Evolutionary conservation across 2,797 vertebrate genomes (phyloP).

Genomic region (Pelodytes ibericus): DNA sequence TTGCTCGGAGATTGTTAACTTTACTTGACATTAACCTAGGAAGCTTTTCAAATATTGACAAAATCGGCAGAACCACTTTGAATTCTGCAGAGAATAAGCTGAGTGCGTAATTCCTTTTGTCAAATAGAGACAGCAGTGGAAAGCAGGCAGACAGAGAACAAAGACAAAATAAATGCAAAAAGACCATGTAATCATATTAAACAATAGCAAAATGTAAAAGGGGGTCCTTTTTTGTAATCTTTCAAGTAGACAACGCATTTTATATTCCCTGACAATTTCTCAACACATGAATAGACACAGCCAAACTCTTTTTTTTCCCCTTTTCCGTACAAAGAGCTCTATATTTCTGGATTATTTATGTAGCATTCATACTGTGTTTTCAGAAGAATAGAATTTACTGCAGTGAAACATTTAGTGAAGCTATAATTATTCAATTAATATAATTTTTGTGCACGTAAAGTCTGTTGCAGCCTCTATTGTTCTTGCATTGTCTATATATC

Average conservation of each 20-base stretch:
- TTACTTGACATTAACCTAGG: slow-evolving; percentile 46
- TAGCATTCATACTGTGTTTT: background rate
- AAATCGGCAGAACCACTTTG: slow-evolving; percentile 35
- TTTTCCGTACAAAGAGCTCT: background rate
- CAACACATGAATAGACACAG: background rate
- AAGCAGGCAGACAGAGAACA: slow-evolving; percentile 6
- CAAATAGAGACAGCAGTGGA: slow-evolving; percentile 39
- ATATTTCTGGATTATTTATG: background rate
- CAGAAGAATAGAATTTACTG: background rate
- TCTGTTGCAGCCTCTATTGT: slow-evolving; percentile 1
- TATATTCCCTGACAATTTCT: background rate
- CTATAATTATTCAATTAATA: background rate
- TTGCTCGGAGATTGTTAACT: slow-evolving; percentile 46
- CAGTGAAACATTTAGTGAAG: background rate
- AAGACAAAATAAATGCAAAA: background rate
- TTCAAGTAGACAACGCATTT: background rate
- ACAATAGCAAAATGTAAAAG: too few species aligned
- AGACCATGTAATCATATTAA: too few species aligned
- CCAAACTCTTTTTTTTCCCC: background rate
- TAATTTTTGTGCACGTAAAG: background rate
- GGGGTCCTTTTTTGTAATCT: background rate
- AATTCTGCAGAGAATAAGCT: slow-evolving; percentile 44
- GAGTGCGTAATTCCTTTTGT: slow-evolving; percentile 46
- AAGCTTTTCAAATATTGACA: slow-evolving; percentile 53
- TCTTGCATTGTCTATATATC: slow-evolving; percentile 7